Conservation (phyloP, 1,140 invertebrate species). For the Drosophila pseudoobscura region DNA sequence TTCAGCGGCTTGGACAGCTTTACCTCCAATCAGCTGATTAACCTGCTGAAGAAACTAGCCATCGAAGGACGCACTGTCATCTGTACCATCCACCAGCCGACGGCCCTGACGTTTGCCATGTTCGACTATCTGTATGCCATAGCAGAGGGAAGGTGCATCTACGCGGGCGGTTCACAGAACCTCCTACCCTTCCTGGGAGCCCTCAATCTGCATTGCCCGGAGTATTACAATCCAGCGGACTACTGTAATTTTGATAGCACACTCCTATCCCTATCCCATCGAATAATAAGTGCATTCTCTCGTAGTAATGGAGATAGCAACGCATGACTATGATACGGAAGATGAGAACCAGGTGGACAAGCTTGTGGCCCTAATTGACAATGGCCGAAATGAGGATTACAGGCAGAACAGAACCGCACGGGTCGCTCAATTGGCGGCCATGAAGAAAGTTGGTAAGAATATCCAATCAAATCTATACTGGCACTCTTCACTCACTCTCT, state of each 20-base stretch:
- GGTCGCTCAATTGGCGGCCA: slow-evolving; percentile 59
- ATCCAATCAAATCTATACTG: not conserved
- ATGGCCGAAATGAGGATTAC: slow-evolving; percentile 87
- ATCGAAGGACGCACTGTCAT: slow-evolving; percentile 95
- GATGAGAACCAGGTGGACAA: slow-evolving; percentile 83
- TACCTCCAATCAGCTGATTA: slow-evolving; percentile 94
- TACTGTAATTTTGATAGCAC: slow-evolving; percentile 87
- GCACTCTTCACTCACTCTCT: not conserved
- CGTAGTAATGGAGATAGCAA: slow-evolving; percentile 93
- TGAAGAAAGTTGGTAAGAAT: slow-evolving; percentile 70
- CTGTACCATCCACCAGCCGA: slow-evolving; percentile 97
- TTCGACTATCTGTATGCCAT: slow-evolving; percentile 95
- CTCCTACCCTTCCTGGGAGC: slow-evolving; percentile 91
- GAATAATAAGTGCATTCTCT: slow-evolving; percentile 8
- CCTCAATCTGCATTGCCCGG: slow-evolving; percentile 90
- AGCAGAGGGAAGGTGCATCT: slow-evolving; percentile 92
- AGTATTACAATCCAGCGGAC: slow-evolving; percentile 95
- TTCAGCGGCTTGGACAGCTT: slow-evolving; percentile 94
- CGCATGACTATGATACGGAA: slow-evolving; percentile 88
- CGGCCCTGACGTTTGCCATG: slow-evolving; percentile 93
- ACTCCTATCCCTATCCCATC: not conserved
- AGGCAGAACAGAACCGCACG: slow-evolving; percentile 63
- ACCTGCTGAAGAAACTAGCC: slow-evolving; percentile 91
- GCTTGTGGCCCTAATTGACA: slow-evolving; percentile 87
- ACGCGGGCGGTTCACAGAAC: slow-evolving; percentile 89